Base-by-base conservation (phyloP, 2,113 vertebrate species). In the Orthonyx spaldingii region DNA sequence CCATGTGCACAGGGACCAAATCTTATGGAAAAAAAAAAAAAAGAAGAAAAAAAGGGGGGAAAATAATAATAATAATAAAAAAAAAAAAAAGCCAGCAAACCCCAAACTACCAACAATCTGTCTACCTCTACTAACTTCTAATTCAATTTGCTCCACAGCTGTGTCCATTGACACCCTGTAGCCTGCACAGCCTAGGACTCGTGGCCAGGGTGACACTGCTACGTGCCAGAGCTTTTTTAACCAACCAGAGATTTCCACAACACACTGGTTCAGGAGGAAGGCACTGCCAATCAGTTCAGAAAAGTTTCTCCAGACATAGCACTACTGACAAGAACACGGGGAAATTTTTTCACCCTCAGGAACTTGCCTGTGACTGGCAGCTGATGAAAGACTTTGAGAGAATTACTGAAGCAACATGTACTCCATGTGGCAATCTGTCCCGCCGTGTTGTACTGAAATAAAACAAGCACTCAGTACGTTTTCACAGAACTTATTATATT, bases 11-110 rank as follows among this genome's bases (percentile, higher is more conserved):
- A 78, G 47, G 18, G n/a, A 66, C 13, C 6, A 71, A 85, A 66
- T 33, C 20, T 33, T 37, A n/a, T 0, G 5, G 7, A 1, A 0
- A 4, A 3, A 17, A 0, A 46, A 17, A 1, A 8, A n/a, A 11
- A 7, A 3, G 10, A 19, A 7, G 3, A 5, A 33, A 11, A 13
- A 30, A 27, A 56, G 9, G 2, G n/a, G n/a, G n/a, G n/a, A n/a
- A n/a, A n/a, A n/a, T n/a, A n/a, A n/a, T n/a, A n/a, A n/a, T n/a
- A n/a, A n/a, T n/a, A n/a, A n/a, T n/a, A n/a, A 30, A 46, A 70
- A 32, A 8, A 0, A 30, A 35, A 16, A 22, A 64, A 11, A 22
- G 9, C 7, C 23, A 66, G 2, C 11, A 74, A 28, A 5, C 16
- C 24, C 4, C 18, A 41, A 28, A 12, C 61, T 64, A 15, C 49